Evolutionary conservation across 1,140 invertebrate genomes (phyloP).

Genomic region (Drosophila repleta): DNA sequence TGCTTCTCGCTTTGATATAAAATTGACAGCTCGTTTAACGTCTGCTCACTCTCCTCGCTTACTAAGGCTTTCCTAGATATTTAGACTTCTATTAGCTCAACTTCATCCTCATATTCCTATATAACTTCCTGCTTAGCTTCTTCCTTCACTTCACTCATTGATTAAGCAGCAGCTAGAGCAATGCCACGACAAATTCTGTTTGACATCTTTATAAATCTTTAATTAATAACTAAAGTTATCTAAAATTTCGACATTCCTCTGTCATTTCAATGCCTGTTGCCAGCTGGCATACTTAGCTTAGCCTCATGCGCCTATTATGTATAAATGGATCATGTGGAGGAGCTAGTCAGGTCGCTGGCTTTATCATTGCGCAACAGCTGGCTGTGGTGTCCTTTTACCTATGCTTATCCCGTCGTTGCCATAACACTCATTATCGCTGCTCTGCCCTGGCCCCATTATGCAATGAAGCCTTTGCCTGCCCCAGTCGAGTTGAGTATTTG

Average conservation of each 20-base stretch:
- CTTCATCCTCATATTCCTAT: too few species aligned
- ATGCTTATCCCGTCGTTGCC: constrained; percentile 46
- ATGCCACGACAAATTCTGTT: too few species aligned
- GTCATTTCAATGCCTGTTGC: too few species aligned
- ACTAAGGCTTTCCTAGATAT: background rate
- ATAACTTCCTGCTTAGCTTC: too few species aligned
- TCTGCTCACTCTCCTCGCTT: background rate
- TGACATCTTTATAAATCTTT: too few species aligned
- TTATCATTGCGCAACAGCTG: constrained; percentile 68
- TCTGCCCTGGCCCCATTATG: constrained; percentile 33
- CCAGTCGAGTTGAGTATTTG: constrained; percentile 29
- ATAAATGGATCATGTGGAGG: constrained; percentile 6
- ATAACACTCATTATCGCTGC: constrained; percentile 71
- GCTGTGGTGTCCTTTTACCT: constrained; percentile 40
- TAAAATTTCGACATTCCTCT: background rate
- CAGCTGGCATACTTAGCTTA: too few species aligned
- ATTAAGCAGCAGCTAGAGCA: too few species aligned
- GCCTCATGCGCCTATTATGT: background rate
- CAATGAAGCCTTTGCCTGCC: constrained; percentile 29
- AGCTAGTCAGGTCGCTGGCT: constrained; percentile 6
- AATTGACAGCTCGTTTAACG: background rate
- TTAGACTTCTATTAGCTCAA: background rate
- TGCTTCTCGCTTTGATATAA: background rate
- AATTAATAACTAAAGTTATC: too few species aligned
- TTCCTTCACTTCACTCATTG: too few species aligned